These are phyloP conservation scores for Passer montanus DNA, from an alignment of 2,113 vertebrate species.

Conservation along the genomic window DNA sequence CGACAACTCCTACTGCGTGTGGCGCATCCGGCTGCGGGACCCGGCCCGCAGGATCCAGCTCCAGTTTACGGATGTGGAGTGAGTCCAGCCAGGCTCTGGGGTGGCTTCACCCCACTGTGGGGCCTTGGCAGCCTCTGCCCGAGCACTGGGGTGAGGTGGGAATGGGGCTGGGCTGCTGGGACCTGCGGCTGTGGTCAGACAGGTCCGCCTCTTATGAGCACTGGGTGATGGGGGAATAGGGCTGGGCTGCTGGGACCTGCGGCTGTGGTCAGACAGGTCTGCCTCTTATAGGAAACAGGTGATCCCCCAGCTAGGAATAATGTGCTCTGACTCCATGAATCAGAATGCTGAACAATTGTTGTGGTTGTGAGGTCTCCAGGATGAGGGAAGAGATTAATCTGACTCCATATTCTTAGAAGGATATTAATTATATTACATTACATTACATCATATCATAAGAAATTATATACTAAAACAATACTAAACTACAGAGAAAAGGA, in stretches of 20 bases:
- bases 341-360: no score
- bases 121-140: not conserved
- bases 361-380: no score
- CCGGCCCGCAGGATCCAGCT: not conserved
- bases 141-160: rapidly evolving
- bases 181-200: not conserved
- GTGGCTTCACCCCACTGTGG: rapidly evolving
- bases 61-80: not conserved
- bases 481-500: no score
- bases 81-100: rapidly evolving
- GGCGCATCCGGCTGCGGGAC: rapidly evolving
- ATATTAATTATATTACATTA: no score
- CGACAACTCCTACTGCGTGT: not conserved
- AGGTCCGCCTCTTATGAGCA: rapidly evolving
- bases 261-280: not conserved
- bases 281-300: not conserved
- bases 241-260: rapidly evolving
- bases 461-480: no score
- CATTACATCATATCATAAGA: no score
- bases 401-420: no score
- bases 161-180: rapidly evolving
- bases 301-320: no score
- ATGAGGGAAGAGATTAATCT: no score
- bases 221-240: rapidly evolving
- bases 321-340: no score